These are phyloP conservation scores for Vicugna pacos DNA, from an alignment of 2,113 vertebrate genomes.

Conservation along the genomic window DNA sequence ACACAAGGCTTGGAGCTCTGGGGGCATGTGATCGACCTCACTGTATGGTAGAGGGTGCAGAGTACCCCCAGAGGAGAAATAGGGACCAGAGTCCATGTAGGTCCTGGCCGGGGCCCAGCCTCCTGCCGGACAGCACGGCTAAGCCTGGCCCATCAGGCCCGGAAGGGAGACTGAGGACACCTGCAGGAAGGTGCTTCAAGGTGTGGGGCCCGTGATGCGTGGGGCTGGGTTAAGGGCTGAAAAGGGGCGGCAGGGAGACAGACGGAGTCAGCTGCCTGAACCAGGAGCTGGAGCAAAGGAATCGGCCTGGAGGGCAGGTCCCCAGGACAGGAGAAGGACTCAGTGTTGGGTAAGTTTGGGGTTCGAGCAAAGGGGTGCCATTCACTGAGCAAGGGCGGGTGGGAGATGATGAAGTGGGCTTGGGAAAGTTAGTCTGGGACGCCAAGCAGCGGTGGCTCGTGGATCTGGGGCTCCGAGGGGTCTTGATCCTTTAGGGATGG, in stretches of 20 bases:
- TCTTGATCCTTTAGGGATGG: background rate
- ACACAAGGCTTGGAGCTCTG: background rate
- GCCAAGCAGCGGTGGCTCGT: fast-evolving
- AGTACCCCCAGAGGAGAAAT: background rate
- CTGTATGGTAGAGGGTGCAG: background rate
- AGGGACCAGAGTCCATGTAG: background rate
- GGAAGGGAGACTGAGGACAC: fast-evolving
- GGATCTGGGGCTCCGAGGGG: background rate
- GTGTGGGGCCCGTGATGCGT: background rate
- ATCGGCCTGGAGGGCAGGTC: background rate
- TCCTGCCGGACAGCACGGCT: background rate
- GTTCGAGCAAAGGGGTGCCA: background rate
- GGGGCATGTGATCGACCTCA: background rate
- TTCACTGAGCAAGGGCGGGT: background rate
- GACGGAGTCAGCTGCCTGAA: background rate
- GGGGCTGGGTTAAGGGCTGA: background rate
- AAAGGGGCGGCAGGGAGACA: no score
- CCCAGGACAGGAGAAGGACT: background rate
- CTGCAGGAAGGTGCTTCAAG: background rate
- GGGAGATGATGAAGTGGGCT: background rate
- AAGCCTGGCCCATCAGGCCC: fast-evolving
- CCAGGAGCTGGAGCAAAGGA: background rate
- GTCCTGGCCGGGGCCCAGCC: background rate
- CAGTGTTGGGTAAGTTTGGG: no score
- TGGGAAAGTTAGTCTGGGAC: background rate